Evolutionary conservation across 2,888 invertebrate genomes (phyloP).

Genomic region (Polydrusus pterygomalis): DNA sequence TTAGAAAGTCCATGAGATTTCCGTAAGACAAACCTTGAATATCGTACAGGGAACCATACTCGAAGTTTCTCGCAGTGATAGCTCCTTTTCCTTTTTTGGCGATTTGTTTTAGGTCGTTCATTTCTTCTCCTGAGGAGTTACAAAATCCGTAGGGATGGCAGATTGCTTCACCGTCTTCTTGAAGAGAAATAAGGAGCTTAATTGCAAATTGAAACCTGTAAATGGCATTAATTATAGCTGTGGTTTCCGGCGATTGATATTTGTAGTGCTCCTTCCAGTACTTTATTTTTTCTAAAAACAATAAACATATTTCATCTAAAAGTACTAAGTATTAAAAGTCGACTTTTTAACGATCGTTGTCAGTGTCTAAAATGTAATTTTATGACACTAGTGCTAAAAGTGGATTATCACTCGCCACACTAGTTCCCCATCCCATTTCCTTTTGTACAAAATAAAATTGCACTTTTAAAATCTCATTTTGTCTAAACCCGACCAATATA

Average conservation of each 20-base stretch:
- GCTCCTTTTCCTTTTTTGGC: conserved; percentile 54
- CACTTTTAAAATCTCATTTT: no score
- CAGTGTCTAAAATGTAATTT: no score
- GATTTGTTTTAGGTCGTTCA: conserved; percentile 54
- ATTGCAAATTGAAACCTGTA: conserved; percentile 47
- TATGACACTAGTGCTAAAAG: no score
- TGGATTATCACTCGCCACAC: no score
- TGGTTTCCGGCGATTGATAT: conserved; percentile 49
- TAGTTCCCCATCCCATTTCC: no score
- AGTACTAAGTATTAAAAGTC: no score
- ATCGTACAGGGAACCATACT: conserved; percentile 54
- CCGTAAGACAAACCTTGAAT: conserved; percentile 58
- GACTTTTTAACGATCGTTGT: no score
- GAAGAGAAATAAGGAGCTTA: conserved; percentile 58
- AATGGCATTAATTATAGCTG: conserved; percentile 52
- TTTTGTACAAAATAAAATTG: no score
- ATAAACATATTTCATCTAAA: no score
- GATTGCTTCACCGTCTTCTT: conserved; percentile 57
- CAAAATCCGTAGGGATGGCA: conserved; percentile 59
- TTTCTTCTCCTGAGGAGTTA: conserved; percentile 28
- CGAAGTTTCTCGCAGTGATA: conserved; percentile 47
- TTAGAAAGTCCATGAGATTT: conserved; percentile 57
- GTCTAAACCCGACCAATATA: no score
- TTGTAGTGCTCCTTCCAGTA: conserved; percentile 58
- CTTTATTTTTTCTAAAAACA: conserved; percentile 55